Evolutionary conservation across 1,140 invertebrate genomes (phyloP).

Genomic region (Aphelenchoides fujianensis): DNA sequence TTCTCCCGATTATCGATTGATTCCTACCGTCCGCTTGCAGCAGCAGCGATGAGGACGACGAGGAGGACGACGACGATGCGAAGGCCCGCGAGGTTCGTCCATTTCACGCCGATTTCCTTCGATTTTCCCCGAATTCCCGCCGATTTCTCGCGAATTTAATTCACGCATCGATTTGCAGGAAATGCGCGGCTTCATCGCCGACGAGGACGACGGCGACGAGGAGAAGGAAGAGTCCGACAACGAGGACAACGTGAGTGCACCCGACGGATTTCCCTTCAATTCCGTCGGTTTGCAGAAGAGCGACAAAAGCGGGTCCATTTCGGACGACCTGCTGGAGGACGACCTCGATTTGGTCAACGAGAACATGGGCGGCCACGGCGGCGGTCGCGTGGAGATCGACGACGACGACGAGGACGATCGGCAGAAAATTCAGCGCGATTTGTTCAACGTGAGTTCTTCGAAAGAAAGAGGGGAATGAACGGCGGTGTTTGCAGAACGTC

Average conservation of each 20-base stretch:
- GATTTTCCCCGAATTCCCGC: too few relatives aligned
- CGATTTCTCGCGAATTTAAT: too few relatives aligned
- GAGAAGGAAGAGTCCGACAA: constrained; percentile 46
- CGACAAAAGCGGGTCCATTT: constrained; percentile 58
- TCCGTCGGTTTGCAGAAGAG: constrained; percentile 34
- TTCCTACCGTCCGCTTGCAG: constrained; percentile 42
- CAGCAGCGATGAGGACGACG: constrained; percentile 46
- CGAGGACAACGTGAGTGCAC: constrained; percentile 50
- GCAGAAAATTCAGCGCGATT: constrained; percentile 69
- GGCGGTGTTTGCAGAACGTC: not conserved
- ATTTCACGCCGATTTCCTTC: too few relatives aligned
- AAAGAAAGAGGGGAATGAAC: too few relatives aligned
- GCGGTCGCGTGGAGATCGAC: constrained; percentile 48
- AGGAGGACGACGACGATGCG: constrained; percentile 37
- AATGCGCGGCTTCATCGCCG: constrained; percentile 47
- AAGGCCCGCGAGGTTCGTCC: too few relatives aligned
- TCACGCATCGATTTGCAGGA: too few relatives aligned
- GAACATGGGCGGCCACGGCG: constrained; percentile 84
- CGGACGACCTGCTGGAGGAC: constrained; percentile 87
- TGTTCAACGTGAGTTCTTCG: constrained; percentile 66
- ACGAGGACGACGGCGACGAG: constrained; percentile 59
- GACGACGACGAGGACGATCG: constrained; percentile 73
- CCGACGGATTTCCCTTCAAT: not conserved
- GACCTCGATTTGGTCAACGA: constrained; percentile 97
- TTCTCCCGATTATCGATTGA: constrained; percentile 10